Percentiles rank a stretch among this genome's conserved stretches.
Conservation (phyloP, 1,140 invertebrate genomes). For the Nasonia giraulti region DNA sequence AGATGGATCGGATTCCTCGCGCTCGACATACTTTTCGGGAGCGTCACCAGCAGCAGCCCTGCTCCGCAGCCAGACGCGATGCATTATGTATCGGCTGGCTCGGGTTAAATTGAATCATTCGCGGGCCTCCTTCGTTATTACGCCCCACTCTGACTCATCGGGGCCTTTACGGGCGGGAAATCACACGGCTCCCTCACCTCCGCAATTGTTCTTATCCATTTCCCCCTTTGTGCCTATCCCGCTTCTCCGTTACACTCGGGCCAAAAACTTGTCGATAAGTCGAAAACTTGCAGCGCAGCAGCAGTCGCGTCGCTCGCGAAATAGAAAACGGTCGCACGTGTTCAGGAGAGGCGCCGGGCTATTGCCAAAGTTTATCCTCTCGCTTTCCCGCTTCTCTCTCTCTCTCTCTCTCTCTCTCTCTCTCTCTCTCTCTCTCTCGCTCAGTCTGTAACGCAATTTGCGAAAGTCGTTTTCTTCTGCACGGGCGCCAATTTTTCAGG, state of each 20-base stretch:
- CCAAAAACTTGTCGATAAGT: constrained; percentile 37
- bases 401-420: not conserved
- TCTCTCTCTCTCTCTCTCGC: not conserved
- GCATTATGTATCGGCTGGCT: not conserved
- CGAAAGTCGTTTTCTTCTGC: constrained; percentile 35
- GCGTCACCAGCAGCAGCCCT: constrained; percentile 23
- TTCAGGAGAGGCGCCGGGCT: not conserved
- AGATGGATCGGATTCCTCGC: constrained; percentile 43
- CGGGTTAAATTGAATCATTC: not conserved
- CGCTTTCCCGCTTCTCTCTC: not conserved
- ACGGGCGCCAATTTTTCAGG: constrained; percentile 18
- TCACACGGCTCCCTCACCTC: too few species aligned
- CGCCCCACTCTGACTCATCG: too few species aligned
- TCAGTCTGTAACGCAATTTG: constrained; percentile 35
- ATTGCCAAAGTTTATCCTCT: constrained; percentile 45
- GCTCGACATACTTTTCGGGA: constrained; percentile 45
- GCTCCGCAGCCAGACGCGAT: not conserved
- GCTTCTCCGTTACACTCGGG: not conserved
- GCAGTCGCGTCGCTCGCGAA: not conserved
- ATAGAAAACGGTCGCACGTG: constrained; percentile 51
- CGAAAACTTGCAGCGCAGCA: constrained; percentile 2
- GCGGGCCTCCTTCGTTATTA: not conserved
- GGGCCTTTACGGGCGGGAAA: not conserved
- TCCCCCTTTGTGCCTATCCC: not conserved
- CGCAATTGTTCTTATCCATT: not conserved